Evolutionary conservation across 2,888 invertebrate species (phyloP), one percentile per base, ranked within the genome.

Genomic region (Stenichneumon culpator): DNA sequence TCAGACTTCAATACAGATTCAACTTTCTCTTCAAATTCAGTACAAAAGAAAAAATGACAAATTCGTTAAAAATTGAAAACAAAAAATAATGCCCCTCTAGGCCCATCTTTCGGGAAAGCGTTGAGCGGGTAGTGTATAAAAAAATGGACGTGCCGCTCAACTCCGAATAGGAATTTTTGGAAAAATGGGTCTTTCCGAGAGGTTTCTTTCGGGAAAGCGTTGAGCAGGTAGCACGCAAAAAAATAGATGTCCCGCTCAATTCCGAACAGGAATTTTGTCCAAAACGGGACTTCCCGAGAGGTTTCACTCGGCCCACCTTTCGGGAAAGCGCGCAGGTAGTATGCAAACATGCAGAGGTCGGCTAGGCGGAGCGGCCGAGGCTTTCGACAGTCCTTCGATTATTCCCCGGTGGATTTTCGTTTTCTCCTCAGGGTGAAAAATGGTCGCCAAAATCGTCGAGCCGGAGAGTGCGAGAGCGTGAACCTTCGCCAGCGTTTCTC

Each of bases 291-390:
- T 52, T 1, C 0, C 60, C 25, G 11, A 60, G 14, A 25, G 32
- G 65, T 70, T 16, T 36, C n/a, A 32, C 14, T 32, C 19, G 11
- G n/a, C 36, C 39, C 65, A 28, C 78, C 65, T 68, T 84, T 70
- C 54, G 39, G 86, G 77, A 75, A 82, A 86, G 82, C 50, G 47
- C 2, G 69, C 87, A 86, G 84, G 83, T 86, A 87, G 84, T 74
- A 83, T 82, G 79, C 69, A 87, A 86, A 86, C 82, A 83, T 54
- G 32, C 36, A 16, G 4, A 54, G 39, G 54, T 54, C 6, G 19
- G 19, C 14, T 6, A 32, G 39, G 16, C 25, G n/a, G 7, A 50
- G 25, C 47, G 57, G 19, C 14, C 5, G 3, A 19, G 16, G 36
- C 14, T 22, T 39, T 32, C 32, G 52, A 1, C 36, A 36, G 19